phyloP scores from a whole-genome alignment of 2,888 invertebrate genomes.

The Lasioglossum calceatum region DNA sequence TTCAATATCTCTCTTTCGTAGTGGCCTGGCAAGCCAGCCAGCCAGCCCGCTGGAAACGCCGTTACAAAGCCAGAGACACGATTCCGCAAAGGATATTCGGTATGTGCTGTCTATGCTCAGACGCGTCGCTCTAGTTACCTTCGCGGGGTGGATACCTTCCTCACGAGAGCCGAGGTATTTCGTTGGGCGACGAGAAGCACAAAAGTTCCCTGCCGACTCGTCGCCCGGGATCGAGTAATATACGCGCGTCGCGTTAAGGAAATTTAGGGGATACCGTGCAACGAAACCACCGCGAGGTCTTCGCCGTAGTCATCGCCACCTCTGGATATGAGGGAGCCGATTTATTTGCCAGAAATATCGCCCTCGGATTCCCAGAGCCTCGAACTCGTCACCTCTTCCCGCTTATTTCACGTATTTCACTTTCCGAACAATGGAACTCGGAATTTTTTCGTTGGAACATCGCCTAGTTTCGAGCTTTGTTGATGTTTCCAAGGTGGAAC shows the following conservation, averaged over 20 bases:
- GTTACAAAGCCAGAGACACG: slow-evolving; percentile 62
- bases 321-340: slow-evolving; percentile 80
- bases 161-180: slow-evolving; percentile 19
- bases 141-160: slow-evolving; percentile 3
- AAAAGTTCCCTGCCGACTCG: slow-evolving; percentile 49
- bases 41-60: slow-evolving; percentile 56
- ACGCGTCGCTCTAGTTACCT: slow-evolving; percentile 12
- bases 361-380: slow-evolving; percentile 7
- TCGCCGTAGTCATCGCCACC: slow-evolving; percentile 44
- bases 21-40: slow-evolving; percentile 53
- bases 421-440: not conserved
- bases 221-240: slow-evolving; percentile 70
- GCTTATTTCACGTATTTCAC: too few species aligned
- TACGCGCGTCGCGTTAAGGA: slow-evolving; percentile 78
- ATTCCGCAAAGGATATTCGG: slow-evolving; percentile 63
- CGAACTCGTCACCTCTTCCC: not conserved
- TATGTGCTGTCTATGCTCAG: slow-evolving; percentile 55
- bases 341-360: slow-evolving; percentile 78
- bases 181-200: slow-evolving; percentile 27
- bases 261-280: slow-evolving; percentile 75
- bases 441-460: not conserved
- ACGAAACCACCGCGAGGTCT: slow-evolving; percentile 31
- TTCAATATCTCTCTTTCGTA: slow-evolving; percentile 69
- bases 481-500: too few species aligned
- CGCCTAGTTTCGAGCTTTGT: too few species aligned